Percentiles rank a stretch among this genome's conserved stretches.
Conservation (phyloP, 37 sponge, comb jelly and placozoan species). For the Cladorhizidae sp. region DNA sequence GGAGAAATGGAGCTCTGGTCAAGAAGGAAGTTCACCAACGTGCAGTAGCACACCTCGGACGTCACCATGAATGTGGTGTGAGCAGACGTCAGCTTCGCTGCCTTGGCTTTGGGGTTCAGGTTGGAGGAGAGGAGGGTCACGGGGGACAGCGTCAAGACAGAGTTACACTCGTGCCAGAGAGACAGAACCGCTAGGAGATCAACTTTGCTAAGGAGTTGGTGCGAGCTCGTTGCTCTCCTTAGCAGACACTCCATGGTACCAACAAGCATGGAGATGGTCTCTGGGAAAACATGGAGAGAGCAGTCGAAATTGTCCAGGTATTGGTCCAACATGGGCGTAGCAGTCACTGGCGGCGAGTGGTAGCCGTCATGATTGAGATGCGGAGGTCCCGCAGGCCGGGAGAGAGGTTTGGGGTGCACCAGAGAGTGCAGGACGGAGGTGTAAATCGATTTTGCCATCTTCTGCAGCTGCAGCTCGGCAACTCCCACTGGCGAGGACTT, state of each 20-base stretch:
- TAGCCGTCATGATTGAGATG: no score
- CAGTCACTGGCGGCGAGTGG: no score
- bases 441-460: conserved; percentile 19
- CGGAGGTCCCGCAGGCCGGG: not conserved
- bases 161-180: not conserved
- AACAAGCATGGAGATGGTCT: conserved; percentile 3
- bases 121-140: not conserved
- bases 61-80: not conserved
- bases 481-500: not conserved
- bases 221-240: not conserved
- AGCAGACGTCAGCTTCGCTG: no score
- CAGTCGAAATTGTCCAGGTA: no score
- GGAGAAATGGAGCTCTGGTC: conserved; percentile 1
- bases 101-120: no score
- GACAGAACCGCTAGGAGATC: not conserved
- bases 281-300: not conserved
- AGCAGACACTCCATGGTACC: not conserved
- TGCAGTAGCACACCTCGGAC: not conserved
- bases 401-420: conserved; percentile 23
- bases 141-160: not conserved
- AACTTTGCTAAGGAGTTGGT: not conserved
- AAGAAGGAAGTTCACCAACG: not conserved
- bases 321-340: no score
- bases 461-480: conserved; percentile 60
- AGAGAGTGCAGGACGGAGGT: conserved; percentile 32